Evolutionary conservation across 2,797 vertebrate genomes (phyloP).

Genomic region (Acanthornis magna): DNA sequence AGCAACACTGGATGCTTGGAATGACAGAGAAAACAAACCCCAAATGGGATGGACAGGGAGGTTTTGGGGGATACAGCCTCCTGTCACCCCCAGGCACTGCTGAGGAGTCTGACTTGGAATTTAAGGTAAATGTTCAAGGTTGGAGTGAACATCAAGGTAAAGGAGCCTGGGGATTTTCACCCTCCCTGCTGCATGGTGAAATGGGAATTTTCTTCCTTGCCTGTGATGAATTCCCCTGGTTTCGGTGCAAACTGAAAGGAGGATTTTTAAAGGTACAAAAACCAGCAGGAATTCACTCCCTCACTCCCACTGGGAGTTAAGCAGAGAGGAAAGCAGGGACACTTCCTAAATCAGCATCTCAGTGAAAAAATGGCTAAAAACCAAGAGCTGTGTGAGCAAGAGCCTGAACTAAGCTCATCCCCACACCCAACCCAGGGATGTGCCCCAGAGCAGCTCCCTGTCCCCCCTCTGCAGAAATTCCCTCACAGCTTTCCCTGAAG

Average conservation of each 20-base stretch:
- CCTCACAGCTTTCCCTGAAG: neutral
- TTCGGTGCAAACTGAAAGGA: neutral
- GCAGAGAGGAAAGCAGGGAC: accelerated
- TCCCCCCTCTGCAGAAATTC: neutral
- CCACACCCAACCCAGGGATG: accelerated
- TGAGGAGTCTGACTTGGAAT: neutral
- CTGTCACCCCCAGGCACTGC: neutral
- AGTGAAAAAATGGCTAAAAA: accelerated
- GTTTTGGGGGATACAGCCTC: accelerated
- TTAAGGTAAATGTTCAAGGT: neutral
- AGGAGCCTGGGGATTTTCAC: neutral
- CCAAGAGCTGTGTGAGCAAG: accelerated
- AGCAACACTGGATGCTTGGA: neutral
- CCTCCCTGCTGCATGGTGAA: accelerated
- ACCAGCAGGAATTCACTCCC: neutral
- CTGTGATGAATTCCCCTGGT: neutral
- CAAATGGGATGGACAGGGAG: neutral
- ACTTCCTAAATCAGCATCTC: neutral
- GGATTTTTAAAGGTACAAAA: neutral
- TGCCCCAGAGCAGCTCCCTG: neutral
- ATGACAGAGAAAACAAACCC: accelerated
- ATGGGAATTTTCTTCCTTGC: neutral
- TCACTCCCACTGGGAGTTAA: neutral
- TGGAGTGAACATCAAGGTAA: neutral
- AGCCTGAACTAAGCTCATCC: neutral